These are phyloP conservation scores for Corythoichthys haematopterus DNA, from an alignment of 2,113 vertebrate genomes.

Conservation along the genomic window DNA sequence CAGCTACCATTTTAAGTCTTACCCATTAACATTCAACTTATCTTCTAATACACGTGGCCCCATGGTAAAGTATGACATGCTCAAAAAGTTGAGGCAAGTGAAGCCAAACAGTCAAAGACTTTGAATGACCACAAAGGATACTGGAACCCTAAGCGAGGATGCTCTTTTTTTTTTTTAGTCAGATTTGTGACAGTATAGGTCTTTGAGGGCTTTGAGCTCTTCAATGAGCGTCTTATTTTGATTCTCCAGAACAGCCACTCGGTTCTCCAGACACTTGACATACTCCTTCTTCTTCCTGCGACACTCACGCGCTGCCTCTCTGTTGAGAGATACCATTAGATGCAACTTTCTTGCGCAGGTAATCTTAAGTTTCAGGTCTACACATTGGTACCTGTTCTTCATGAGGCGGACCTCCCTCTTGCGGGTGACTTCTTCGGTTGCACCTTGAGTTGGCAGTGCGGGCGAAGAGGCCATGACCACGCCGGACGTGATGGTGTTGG, in stretches of 20 bases:
- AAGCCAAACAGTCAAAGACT: constrained; percentile 41
- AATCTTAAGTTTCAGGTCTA: not conserved
- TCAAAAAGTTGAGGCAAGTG: constrained; percentile 21
- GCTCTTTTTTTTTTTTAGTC: constrained; percentile 72
- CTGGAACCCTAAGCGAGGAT: constrained; percentile 14
- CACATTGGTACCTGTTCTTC: constrained; percentile 87
- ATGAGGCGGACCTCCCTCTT: constrained; percentile 97
- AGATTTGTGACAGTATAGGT: constrained; percentile 99
- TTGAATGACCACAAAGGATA: constrained; percentile 36
- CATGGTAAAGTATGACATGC: not conserved
- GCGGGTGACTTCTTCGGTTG: constrained; percentile 88
- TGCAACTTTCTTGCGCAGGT: not conserved
- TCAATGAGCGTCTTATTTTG: constrained; percentile 99
- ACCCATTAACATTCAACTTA: not conserved
- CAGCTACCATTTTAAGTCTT: not conserved
- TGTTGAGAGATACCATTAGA: constrained; percentile 45
- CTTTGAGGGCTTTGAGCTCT: constrained; percentile 98
- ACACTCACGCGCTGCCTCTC: constrained; percentile 95
- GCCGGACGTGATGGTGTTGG: constrained; percentile 88
- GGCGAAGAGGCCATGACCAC: constrained; percentile 95
- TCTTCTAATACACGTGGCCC: not conserved
- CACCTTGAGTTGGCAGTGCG: constrained; percentile 78
- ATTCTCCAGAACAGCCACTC: constrained; percentile 97
- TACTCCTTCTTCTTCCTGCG: constrained; percentile 98
- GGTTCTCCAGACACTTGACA: constrained; percentile 97